Percentiles rank a stretch among this genome's conserved stretches.
These are phyloP conservation scores for Mirza zaza DNA, from an alignment of 2,113 vertebrate genomes.

Conservation along the genomic window DNA sequence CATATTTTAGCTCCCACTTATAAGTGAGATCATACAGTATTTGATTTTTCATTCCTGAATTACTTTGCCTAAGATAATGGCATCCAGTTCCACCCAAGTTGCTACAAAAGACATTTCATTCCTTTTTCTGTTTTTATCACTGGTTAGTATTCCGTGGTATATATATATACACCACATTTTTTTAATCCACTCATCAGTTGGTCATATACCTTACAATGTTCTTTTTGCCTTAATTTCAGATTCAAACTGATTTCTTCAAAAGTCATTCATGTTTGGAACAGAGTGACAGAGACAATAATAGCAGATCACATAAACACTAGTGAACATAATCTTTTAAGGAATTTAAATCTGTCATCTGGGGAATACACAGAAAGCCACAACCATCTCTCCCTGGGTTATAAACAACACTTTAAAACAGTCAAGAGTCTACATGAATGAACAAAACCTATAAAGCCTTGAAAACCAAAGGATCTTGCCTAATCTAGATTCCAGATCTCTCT, in stretches of 20 bases:
- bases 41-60: too few relatives aligned
- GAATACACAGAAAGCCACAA: background rate
- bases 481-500: background rate
- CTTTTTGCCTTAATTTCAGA: conserved; percentile 23
- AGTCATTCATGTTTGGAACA: background rate
- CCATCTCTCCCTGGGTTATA: background rate
- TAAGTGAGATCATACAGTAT: too few relatives aligned
- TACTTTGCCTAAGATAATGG: too few relatives aligned
- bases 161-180: too few relatives aligned
- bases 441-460: background rate
- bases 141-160: too few relatives aligned
- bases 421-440: background rate
- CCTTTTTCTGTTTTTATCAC: background rate
- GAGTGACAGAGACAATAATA: background rate
- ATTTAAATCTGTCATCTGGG: background rate
- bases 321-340: background rate
- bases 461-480: background rate
- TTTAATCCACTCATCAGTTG: too few relatives aligned
- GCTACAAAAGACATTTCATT: too few relatives aligned
- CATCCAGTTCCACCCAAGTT: too few relatives aligned
- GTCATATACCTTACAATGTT: background rate
- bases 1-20: too few relatives aligned
- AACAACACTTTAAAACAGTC: background rate
- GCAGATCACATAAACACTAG: background rate
- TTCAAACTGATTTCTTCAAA: conserved; percentile 18